These are phyloP conservation scores for Steatornis caripensis DNA, from an alignment of 2,113 vertebrate genomes.

Conservation along the genomic window DNA sequence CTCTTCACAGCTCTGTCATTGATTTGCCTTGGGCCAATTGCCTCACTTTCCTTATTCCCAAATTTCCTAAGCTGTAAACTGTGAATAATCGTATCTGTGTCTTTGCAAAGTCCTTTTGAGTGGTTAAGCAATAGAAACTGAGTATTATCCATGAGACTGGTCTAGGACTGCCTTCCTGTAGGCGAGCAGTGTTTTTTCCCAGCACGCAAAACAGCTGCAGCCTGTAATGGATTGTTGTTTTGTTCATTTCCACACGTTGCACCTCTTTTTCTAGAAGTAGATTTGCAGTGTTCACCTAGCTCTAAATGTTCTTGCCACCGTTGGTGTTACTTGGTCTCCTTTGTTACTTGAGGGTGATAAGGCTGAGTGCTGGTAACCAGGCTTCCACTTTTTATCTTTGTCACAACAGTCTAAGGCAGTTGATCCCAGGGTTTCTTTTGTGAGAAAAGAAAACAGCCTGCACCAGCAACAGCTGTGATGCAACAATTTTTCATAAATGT, in stretches of 20 bases:
- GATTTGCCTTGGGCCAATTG: background rate
- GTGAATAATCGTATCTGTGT: background rate
- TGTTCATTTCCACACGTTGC: accelerated
- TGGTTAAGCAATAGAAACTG: background rate
- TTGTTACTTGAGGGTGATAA: background rate
- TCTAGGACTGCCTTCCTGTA: background rate
- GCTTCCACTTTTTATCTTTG: background rate
- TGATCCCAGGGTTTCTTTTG: background rate
- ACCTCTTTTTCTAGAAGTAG: background rate
- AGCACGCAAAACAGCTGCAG: background rate
- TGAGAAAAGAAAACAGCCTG: background rate
- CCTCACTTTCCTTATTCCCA: background rate
- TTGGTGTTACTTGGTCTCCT: background rate
- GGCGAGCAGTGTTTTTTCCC: background rate
- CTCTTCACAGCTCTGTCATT: background rate
- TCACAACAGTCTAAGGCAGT: background rate
- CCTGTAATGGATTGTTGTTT: background rate
- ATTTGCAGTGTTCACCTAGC: background rate
- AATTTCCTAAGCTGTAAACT: background rate
- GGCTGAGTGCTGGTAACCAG: background rate
- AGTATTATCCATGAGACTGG: background rate
- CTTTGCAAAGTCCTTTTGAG: background rate
- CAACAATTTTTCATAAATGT: background rate
- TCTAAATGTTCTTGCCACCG: background rate
- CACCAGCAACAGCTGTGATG: background rate